Base-by-base conservation (phyloP, 2,888 invertebrate genomes). In the Ichneumoninae sp. region DNA sequence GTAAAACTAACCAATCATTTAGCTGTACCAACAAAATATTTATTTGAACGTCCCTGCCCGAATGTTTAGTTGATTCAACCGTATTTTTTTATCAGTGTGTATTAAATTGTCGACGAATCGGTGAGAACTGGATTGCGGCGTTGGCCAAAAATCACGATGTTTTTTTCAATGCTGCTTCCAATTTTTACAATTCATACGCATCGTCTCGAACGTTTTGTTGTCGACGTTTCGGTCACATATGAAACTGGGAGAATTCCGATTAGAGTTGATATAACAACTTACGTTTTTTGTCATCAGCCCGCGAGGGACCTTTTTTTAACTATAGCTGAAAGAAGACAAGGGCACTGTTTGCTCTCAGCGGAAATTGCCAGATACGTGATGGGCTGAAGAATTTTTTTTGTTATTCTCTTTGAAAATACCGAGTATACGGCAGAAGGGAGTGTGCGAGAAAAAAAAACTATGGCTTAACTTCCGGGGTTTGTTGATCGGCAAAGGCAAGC, bases 401-500 rank as follows among this genome's bases (percentile, higher is more conserved):
- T 47, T 47, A 57, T 57, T 22, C 22, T 57, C 26, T 57, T 57
- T 26, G 22, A 13, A 26, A 26, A 57, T 26, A 10, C 3, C 57
- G 57, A 57, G 22, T 57, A 0, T 57, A 57, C 22, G 57, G 1
- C 4, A 10, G 44, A 13, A 57, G 57, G n/a, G 22, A 57, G 10
- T 22, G 4, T 22, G 22, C 57, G 57, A 22, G 26, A 26, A 22
- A 26, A 4, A 40, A 47, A n/a, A 65, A 36, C 68, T 26, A 1
- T 52, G 47, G 69, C 44, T 7, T 6, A n/a, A 50, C n/a, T 65
- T 75, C 22, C 33, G 3, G 33, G 74, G 33, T 26, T 50, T 16
- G 47, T 72, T 75, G 77, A 81, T 81, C 81, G 69, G 19, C 22
- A 65, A 70, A 54, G 40, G 50, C 33, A 62, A 33, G 40, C n/a